Evolutionary conservation across 2,797 vertebrate genomes (phyloP).

Genomic region (Chelidonichthys spinosus): DNA sequence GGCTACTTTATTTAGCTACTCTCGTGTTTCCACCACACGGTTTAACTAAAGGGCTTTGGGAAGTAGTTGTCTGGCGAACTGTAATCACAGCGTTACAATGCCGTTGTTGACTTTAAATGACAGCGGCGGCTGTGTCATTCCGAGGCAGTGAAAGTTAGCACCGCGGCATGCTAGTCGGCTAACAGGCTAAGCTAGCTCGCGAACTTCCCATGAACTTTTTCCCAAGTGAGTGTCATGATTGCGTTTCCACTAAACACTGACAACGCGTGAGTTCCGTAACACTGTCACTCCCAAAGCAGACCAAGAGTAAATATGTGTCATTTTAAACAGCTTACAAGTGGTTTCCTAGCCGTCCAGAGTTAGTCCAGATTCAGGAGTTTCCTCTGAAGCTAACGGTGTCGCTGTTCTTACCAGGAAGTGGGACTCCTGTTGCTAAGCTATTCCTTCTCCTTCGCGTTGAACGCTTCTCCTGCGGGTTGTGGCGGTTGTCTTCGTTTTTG

Average conservation of each 20-base stretch:
- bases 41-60: background rate
- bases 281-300: accelerated
- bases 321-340: background rate
- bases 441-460: conserved; percentile 60
- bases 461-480: conserved; percentile 57
- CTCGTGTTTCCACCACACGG: background rate
- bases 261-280: accelerated
- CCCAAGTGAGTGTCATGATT: background rate
- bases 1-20: background rate
- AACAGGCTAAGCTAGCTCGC: conserved; percentile 63
- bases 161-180: conserved; percentile 55
- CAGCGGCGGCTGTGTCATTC: background rate
- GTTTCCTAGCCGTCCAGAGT: background rate
- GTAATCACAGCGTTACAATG: background rate
- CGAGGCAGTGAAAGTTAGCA: conserved; percentile 41
- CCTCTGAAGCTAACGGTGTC: conserved; percentile 52
- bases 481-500: conserved; percentile 71
- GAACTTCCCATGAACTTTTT: conserved; percentile 65
- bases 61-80: background rate
- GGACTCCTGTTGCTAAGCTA: conserved; percentile 73
- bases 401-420: conserved; percentile 87
- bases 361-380: conserved; percentile 30
- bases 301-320: accelerated
- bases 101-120: background rate
- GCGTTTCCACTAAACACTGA: background rate